Conservation (phyloP, 1,140 invertebrate species). For the Dendrolimus kikuchii region DNA sequence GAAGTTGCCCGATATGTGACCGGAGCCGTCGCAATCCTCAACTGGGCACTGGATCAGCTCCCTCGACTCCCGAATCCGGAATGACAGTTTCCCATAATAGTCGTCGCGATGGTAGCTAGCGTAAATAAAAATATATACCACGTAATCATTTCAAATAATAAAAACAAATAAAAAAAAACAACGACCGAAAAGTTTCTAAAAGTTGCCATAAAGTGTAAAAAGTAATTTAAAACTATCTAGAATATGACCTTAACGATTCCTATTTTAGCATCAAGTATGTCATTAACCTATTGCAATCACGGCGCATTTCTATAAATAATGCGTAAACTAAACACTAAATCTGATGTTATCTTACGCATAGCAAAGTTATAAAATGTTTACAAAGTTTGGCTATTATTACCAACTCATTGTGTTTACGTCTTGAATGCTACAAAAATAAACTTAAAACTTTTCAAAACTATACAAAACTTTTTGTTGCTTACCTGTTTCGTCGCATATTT, state of each 20-base stretch:
- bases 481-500: conserved; percentile 61
- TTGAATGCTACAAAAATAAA: conserved; percentile 19
- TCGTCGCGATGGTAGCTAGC: conserved; percentile 53
- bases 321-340: conserved; percentile 11
- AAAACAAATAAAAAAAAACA: conserved; percentile 22
- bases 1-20: conserved; percentile 90
- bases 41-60: conserved; percentile 88
- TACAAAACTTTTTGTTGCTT: conserved; percentile 23
- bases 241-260: not conserved
- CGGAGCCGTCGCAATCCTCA: conserved; percentile 90
- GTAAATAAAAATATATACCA: conserved; percentile 38
- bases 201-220: not conserved
- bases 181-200: conserved; percentile 3
- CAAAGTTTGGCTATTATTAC: conserved; percentile 29
- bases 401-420: conserved; percentile 20
- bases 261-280: conserved; percentile 16
- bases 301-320: conserved; percentile 9
- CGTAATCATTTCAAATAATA: conserved; percentile 14
- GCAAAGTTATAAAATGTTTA: conserved; percentile 26
- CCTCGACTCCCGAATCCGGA: conserved; percentile 71
- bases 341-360: conserved; percentile 21
- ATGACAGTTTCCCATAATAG: conserved; percentile 83
- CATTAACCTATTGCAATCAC: conserved; percentile 9
- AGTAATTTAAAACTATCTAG: conserved; percentile 8
- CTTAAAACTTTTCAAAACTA: conserved; percentile 23